Evolutionary conservation across 2,113 vertebrate genomes (phyloP).

Genomic region (Rhizomys pruinosus): DNA sequence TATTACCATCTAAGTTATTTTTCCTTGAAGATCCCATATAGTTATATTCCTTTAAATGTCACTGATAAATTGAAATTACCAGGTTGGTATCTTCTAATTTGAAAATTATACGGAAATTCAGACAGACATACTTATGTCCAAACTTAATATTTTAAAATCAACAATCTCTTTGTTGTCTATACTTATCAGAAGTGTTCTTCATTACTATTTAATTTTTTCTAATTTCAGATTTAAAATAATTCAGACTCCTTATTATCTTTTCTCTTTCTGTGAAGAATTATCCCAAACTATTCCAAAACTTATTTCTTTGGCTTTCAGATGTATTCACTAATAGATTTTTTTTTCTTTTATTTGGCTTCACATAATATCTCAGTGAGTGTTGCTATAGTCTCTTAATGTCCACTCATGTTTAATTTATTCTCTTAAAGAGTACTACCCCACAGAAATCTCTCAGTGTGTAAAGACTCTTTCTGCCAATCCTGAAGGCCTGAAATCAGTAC

Average conservation of each 20-base stretch:
- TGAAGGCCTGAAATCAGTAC: no score
- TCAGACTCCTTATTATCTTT: neutral
- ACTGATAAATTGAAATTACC: neutral
- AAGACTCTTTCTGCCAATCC: no score
- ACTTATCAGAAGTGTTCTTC: neutral
- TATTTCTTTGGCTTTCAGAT: neutral
- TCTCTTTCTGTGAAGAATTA: neutral
- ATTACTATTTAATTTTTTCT: neutral
- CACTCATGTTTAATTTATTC: neutral
- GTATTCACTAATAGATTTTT: neutral
- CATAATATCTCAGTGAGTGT: neutral
- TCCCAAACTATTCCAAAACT: neutral
- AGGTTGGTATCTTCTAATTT: neutral
- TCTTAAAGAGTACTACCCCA: neutral
- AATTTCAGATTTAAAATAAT: neutral
- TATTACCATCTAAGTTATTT: neutral
- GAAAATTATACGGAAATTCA: neutral
- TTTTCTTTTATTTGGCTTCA: no score
- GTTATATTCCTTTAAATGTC: neutral
- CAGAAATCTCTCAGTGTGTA: no score
- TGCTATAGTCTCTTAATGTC: neutral
- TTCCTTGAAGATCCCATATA: neutral
- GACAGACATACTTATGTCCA: neutral
- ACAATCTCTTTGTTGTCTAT: neutral
- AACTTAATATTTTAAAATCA: neutral